Base-by-base conservation (phyloP, 2,888 invertebrate species). In the Nysson spinosus region DNA sequence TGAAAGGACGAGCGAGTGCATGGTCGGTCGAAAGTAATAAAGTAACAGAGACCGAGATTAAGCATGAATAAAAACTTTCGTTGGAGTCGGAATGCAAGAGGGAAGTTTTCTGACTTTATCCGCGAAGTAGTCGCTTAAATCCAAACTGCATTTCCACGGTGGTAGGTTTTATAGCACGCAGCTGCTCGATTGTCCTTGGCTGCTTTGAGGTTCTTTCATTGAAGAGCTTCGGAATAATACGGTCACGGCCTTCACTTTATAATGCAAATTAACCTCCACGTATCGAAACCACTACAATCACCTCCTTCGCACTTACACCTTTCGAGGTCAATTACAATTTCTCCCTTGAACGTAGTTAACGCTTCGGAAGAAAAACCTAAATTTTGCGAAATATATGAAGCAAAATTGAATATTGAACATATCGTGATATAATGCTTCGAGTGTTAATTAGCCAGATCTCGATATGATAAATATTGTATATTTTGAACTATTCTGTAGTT, bases 81-180 rank as follows among this genome's bases (percentile, higher is more conserved):
- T n/a, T n/a, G n/a, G 28, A 7, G 11, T 28, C 30, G 28, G 37
- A 16, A 24, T 17, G 3, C 12, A 19, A n/a, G 7, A 17, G 12
- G 5, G 24, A 24, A 58, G 51, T 55, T 56, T 40, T 24, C 28
- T 44, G 52, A 28, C 32, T 60, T 60, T 28, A 60, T 68, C 50
- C 39, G 30, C 22, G 19, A 49, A 68, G 50, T 51, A 56, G 57
- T 68, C 54, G 51, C 24, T 61, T 55, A 61, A 72, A 72, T 72
- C 44, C 35, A 44, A 52, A 57, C 47, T 64, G 22, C 46, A 35
- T 54, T 62, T 65, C 40, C 42, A 47, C 37, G 24, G 11, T 14
- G 30, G 28, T 16, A n/a, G 39, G 19, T 61, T 74, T 61, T 70
- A 44, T 44, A 51, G 26, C 30, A 37, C 22, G 28, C 42, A 40